Evolutionary conservation across 2,113 vertebrate genomes (phyloP), one percentile per base, ranked within the genome.

Genomic region (Gracilinanus agilis): DNA sequence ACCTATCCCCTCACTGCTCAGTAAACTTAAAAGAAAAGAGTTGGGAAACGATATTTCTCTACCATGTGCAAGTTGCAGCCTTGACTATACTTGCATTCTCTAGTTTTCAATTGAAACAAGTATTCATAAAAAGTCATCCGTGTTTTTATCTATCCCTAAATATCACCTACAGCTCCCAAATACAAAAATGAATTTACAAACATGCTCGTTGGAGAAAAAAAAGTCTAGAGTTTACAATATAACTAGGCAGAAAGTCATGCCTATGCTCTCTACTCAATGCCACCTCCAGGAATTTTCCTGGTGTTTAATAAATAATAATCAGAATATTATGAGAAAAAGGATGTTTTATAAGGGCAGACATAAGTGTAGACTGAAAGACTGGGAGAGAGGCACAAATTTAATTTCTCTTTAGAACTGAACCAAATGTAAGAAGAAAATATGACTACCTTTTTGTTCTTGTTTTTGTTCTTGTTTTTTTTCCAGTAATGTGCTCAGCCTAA

Each of bases 211-310:
- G 95, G 53, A 53, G 55, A 54, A 75, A 75, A 75, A 92, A 90
- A 96, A 95, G 44, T 89, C 89, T 93, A 92, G 90, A 75, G 94
- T 89, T 96, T 94, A 95, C 96, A 95, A 92, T 44, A 92, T 88
- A 97, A 90, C 93, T 53, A 97, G 95, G 96, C 58, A 94, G 88
- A 91, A 97, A 95, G 61, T 91, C 94, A 94, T 55, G 54, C 90
- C 92, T 92, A 24, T n/a, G 21, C 25, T 56, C 54, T 93, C 53
- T 75, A 40, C 53, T 90, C 24, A 53, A 49, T 58, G 88, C 94
- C 16, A n/a, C 12, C 90, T 53, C 83, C 34, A 93, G 92, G 92
- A 44, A 90, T 90, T 92, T 92, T 55, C 21, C 40, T 94, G 90
- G n/a, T 93, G 58, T 95, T 96, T 96, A 96, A 95, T 44, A 34